These are phyloP conservation scores for Agapornis canus DNA, from an alignment of 2,797 vertebrate genomes.

Conservation along the genomic window DNA sequence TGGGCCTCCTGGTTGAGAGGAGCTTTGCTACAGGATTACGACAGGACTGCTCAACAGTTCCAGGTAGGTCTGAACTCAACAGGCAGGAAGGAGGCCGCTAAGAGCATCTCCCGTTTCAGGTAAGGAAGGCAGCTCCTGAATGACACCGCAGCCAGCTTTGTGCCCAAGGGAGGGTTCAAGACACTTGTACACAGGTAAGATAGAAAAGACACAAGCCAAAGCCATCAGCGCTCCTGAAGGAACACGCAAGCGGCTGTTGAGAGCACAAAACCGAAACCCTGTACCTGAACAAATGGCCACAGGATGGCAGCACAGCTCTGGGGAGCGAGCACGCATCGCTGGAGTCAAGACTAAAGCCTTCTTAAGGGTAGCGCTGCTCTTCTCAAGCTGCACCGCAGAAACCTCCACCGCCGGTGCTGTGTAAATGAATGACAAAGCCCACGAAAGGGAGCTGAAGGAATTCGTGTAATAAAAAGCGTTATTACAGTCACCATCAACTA, in stretches of 20 bases:
- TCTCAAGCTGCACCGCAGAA: background rate
- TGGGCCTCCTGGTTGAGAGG: background rate
- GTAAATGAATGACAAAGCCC: background rate
- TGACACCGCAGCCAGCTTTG: fast-evolving
- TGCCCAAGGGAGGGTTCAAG: background rate
- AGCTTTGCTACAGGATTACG: background rate
- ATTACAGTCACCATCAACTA: background rate
- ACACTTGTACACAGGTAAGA: too few species aligned
- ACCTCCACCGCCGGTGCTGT: fast-evolving
- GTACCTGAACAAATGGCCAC: background rate
- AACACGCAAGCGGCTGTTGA: fast-evolving
- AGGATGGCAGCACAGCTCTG: constrained; percentile 26
- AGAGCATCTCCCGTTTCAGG: background rate
- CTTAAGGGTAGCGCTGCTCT: fast-evolving
- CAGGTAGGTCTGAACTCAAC: background rate
- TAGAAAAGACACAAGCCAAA: background rate
- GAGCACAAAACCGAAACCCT: background rate
- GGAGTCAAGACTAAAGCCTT: fast-evolving
- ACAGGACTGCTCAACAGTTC: background rate
- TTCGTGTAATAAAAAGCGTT: background rate
- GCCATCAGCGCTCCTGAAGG: fast-evolving
- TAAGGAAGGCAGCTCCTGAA: background rate
- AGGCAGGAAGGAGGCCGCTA: background rate
- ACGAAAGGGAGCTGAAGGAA: background rate
- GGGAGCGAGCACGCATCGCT: fast-evolving